Evolutionary conservation across 2,797 vertebrate genomes (phyloP).

Genomic region (Arremon brunneinucha): DNA sequence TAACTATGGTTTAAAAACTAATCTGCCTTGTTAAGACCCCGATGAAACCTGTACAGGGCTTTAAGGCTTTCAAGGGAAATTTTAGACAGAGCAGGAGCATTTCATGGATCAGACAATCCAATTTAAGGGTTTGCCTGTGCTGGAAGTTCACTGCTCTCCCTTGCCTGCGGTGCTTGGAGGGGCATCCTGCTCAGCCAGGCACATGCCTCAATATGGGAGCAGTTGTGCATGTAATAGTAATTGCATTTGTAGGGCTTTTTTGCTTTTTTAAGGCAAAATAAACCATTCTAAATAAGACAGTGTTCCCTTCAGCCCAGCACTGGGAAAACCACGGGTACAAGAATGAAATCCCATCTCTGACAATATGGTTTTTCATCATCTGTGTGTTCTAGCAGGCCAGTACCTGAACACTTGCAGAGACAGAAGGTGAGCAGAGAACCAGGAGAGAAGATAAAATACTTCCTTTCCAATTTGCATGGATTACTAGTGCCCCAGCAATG

Average conservation of each 20-base stretch:
- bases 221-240: background rate
- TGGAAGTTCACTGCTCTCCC: background rate
- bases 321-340: background rate
- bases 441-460: background rate
- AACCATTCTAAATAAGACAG: background rate
- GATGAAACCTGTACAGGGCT: background rate
- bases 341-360: background rate
- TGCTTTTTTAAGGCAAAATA: background rate
- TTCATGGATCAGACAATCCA: constrained; percentile 38
- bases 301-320: background rate
- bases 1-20: constrained; percentile 1
- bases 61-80: constrained; percentile 36
- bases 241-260: background rate
- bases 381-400: background rate
- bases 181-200: background rate
- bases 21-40: background rate
- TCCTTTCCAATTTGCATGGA: background rate
- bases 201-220: background rate
- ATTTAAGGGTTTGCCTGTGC: background rate
- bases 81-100: constrained; percentile 23
- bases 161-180: background rate
- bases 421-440: background rate
- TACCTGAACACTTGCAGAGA: background rate
- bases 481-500: background rate
- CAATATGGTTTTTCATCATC: background rate